These are phyloP conservation scores for Apistogramma diplotaenia DNA, from an alignment of 2,113 vertebrate genomes.

Conservation along the genomic window DNA sequence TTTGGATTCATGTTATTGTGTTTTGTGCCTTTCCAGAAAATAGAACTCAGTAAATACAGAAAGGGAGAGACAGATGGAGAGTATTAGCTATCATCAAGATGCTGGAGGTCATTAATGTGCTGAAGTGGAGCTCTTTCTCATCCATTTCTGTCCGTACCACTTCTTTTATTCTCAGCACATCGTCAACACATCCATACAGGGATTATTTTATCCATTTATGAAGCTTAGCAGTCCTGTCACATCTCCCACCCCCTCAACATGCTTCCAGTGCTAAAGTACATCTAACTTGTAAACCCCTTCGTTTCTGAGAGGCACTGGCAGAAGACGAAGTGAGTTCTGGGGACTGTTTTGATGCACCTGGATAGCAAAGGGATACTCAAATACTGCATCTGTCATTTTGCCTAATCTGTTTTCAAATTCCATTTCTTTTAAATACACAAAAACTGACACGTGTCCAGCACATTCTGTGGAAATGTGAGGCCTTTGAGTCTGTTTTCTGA, in stretches of 20 bases:
- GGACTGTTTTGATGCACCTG: background rate
- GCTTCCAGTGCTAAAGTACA: slow-evolving; percentile 33
- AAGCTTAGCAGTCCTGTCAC: slow-evolving; percentile 69
- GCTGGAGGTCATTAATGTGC: slow-evolving; percentile 22
- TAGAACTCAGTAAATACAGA: background rate
- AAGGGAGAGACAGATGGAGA: background rate
- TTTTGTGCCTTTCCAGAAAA: slow-evolving; percentile 20
- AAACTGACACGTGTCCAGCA: background rate
- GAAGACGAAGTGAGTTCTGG: background rate
- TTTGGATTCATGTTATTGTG: slow-evolving; percentile 7
- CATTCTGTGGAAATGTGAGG: background rate
- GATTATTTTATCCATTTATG: slow-evolving; percentile 64
- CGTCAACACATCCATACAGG: slow-evolving; percentile 52
- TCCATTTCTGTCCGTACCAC: slow-evolving; percentile 18
- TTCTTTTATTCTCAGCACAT: slow-evolving; percentile 49
- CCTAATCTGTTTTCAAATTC: background rate
- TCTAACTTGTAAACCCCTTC: slow-evolving; percentile 18
- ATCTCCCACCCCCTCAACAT: slow-evolving; percentile 51
- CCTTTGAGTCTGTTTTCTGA: slow-evolving; percentile 17
- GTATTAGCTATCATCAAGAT: slow-evolving; percentile 15
- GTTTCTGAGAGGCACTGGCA: slow-evolving; percentile 4
- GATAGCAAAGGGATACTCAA: background rate
- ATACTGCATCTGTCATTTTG: background rate
- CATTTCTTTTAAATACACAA: background rate
- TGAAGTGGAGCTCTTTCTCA: slow-evolving; percentile 19